Percentiles rank a stretch among this genome's conserved stretches.
phyloP scores from a whole-genome alignment of 2,888 invertebrate genomes.

The Cerceris rybyensis region DNA sequence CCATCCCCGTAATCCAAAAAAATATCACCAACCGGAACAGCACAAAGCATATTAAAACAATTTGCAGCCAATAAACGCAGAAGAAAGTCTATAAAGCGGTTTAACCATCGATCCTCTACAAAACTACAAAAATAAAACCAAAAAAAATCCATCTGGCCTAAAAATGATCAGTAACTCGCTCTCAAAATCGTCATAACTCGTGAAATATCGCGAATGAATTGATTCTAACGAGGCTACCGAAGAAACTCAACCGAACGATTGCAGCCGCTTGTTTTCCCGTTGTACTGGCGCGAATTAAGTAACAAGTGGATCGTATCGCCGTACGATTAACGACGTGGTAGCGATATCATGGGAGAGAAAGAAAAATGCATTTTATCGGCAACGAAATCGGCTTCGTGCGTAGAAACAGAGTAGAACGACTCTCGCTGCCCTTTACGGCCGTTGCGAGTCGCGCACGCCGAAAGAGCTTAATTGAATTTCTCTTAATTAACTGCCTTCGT shows the following conservation, averaged over 20 bases:
- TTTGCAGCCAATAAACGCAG: no score
- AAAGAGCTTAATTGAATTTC: constrained; percentile 73
- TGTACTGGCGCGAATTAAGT: not conserved
- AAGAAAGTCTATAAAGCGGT: no score
- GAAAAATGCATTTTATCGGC: constrained; percentile 34
- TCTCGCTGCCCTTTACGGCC: constrained; percentile 19
- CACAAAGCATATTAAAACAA: no score
- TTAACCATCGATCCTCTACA: no score
- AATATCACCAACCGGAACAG: no score
- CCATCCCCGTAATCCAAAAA: no score
- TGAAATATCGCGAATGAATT: no score
- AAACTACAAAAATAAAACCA: no score
- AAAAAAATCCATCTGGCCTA: no score
- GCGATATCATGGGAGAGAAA: no score
- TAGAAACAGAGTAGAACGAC: constrained; percentile 16
- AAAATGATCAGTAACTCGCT: no score
- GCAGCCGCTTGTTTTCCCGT: not conserved
- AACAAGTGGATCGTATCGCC: not conserved
- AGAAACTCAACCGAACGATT: not conserved
- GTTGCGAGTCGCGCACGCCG: constrained; percentile 40
- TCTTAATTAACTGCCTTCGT: constrained; percentile 70
- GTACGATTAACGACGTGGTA: not conserved
- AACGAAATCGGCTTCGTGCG: constrained; percentile 32
- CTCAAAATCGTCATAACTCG: no score
- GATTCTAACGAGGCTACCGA: not conserved